Base-by-base conservation (phyloP, 2,888 invertebrate species). In the Elaeidobius kamerunicus region DNA sequence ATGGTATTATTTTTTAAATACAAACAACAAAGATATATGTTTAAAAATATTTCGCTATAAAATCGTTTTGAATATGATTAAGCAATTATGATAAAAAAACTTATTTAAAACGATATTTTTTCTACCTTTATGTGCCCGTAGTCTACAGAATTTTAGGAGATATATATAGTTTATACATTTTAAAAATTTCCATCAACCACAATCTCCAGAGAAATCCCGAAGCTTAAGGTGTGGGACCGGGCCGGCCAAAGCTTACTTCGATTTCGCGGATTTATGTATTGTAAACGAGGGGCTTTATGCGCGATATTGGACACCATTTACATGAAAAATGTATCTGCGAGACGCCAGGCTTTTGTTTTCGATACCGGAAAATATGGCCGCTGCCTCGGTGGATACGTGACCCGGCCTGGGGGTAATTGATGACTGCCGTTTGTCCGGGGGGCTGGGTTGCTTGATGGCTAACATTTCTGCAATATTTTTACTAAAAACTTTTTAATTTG, bases 261-360 rank as follows among this genome's bases (percentile, higher is more conserved):
- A 74, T 74, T 73, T 72, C 72, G 69, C 71, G 73, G 74, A 74
- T 74, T 74, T 74, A 74, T 74, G 73, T 74, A 71, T 73, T 74
- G 74, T 74, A 73, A 74, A 74, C 74, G 74, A 73, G 73, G 43
- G 73, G 73, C 74, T 73, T 74, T 74, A 73, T 73, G 73, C 73
- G 73, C 73, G 73, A 73, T 73, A 74, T 73, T 73, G 72, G 74
- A 73, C 74, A 73, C 73, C 74, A 74, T 74, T 74, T 74, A 73
- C 74, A 74, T 74, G 74, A 74, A 73, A 73, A 74, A 74, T 74
- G 74, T 73, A 72, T 73, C 72, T 69, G 68, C 69, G 68, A 70
- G 71, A 68, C 71, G 72, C 69, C 72, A 69, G 70, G 72, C 72
- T 73, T 72, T 73, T 73, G 73, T 73, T 73, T 73, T 73, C 73